Conservation (phyloP, 2,888 invertebrate species). For the Sphecodes monilicornis region DNA sequence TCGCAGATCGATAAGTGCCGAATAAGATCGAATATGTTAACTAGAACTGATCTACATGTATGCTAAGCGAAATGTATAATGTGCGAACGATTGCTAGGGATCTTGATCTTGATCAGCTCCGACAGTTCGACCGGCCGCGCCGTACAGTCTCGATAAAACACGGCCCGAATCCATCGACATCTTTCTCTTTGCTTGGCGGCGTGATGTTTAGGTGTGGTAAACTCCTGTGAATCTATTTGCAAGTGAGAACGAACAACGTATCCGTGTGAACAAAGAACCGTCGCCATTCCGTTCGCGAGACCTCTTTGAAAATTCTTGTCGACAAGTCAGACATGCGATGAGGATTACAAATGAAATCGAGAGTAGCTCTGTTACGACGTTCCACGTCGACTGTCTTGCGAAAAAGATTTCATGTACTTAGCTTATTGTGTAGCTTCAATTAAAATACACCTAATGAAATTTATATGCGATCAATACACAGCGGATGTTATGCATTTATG, state of each 20-base stretch:
- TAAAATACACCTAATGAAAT: neutral
- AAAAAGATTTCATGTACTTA: neutral
- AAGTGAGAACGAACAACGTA: conserved; percentile 58
- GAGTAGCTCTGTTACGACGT: conserved; percentile 18
- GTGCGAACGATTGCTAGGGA: conserved; percentile 69
- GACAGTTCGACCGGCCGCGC: conserved; percentile 34
- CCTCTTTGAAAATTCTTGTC: conserved; percentile 16
- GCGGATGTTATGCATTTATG: no score
- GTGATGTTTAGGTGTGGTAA: conserved; percentile 39
- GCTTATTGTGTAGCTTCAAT: neutral
- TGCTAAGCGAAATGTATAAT: conserved; percentile 72
- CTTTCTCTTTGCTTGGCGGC: conserved; percentile 43
- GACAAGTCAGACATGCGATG: conserved; percentile 34
- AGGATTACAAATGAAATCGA: conserved; percentile 10
- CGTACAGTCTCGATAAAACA: conserved; percentile 43
- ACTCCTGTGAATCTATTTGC: conserved; percentile 52
- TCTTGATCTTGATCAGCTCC: conserved; percentile 66
- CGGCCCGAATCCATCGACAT: conserved; percentile 52
- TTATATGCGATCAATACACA: no score
- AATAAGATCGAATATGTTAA: conserved; percentile 73
- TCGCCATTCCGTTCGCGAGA: conserved; percentile 41
- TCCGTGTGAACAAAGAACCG: conserved; percentile 49
- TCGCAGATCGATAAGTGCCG: conserved; percentile 66
- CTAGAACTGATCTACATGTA: conserved; percentile 73
- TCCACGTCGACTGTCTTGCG: neutral